These are phyloP conservation scores for Xiphophorus maculatus DNA, from an alignment of 2,113 vertebrate species.

Conservation along the genomic window DNA sequence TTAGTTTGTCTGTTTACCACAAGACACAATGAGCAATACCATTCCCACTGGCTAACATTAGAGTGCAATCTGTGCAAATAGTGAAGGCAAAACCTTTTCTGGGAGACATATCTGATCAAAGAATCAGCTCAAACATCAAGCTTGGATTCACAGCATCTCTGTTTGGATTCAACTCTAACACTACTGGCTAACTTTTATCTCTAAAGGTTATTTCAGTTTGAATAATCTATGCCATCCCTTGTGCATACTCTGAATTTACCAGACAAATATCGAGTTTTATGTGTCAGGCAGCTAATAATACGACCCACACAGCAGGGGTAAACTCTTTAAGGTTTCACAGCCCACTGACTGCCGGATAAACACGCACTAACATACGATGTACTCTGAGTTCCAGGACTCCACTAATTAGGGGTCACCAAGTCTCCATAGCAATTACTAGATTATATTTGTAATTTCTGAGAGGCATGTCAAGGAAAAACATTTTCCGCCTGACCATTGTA, in stretches of 20 bases:
- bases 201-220: not conserved
- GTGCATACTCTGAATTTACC: constrained; percentile 7
- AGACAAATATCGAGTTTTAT: constrained; percentile 3
- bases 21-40: not conserved
- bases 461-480: too few species aligned
- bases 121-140: too few species aligned
- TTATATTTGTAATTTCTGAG: too few species aligned
- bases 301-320: not conserved
- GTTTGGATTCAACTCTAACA: too few species aligned
- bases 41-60: not conserved
- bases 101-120: too few species aligned
- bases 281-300: constrained; percentile 5
- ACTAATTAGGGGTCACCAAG: not conserved
- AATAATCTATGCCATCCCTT: constrained; percentile 3
- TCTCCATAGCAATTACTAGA: too few species aligned
- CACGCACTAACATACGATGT: constrained; percentile 15
- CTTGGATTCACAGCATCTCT: too few species aligned
- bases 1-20: not conserved
- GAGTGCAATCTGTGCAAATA: not conserved
- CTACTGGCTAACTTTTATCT: too few species aligned
- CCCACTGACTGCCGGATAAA: constrained; percentile 41
- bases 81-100: not conserved
- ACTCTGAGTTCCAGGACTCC: not conserved
- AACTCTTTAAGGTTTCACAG: constrained; percentile 32
- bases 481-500: too few species aligned